Evolutionary conservation across 2,797 vertebrate genomes (phyloP), one percentile per base, ranked within the genome.

Genomic region (Muscicapa striata): DNA sequence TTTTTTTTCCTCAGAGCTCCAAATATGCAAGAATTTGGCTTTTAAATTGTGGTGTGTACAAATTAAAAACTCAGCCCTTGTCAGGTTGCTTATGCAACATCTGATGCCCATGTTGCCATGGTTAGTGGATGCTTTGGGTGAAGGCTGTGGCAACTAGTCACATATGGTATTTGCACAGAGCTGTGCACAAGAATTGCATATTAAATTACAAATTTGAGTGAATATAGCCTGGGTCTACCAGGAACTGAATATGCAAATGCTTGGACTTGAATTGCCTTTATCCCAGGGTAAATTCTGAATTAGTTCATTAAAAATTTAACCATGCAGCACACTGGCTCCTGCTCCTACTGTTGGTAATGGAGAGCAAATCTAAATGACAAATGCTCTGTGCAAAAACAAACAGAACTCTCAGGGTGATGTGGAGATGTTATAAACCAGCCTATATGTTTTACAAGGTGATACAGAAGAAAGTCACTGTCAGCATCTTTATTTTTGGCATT

Each of bases 71-170:
- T 68, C 43, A 87, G n/a, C 11, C 13, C 58, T 83, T 85, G 49
- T 66, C 74, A 79, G 84, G 88, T 70, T 94, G 85, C 84, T 97
- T 96, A 95, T 95, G 86, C 94, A 95, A 95, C 87, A 84, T 95
- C 88, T 89, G 94, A 96, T 97, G 82, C 93, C 89, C 81, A 48
- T 89, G 97, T 98, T 98, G 97, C 97, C 94, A 97, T 98, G 97
- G 97, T 90, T 97, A 97, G 95, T 90, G 51, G 79, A 84, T 72
- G 79, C 92, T 94, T 97, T 95, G 94, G 93, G 91, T 91, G 79
- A 96, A 94, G 91, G 90, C 95, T 97, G 73, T 97, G 96, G 96
- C 93, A 97, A 96, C 95, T 87, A 93, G 94, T 91, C 92, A 82
- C 97, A 98, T 97, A 97, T 96, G 97, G 96, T 82, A 41, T 96